These are phyloP conservation scores for Tenebrosternarchus preto DNA, from an alignment of 2,113 vertebrate genomes.

Conservation along the genomic window DNA sequence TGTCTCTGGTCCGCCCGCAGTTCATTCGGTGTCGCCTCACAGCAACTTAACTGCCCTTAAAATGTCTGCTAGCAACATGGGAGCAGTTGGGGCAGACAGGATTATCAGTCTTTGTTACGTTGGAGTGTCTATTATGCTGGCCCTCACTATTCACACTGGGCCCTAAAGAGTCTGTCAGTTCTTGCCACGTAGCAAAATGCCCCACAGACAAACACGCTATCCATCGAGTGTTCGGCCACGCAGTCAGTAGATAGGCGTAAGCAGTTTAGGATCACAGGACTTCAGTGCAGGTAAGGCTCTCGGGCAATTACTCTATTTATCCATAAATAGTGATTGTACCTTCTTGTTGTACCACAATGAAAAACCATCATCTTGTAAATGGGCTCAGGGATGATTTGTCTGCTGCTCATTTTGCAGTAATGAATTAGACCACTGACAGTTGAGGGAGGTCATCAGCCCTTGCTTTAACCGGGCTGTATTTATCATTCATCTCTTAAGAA, in stretches of 20 bases:
- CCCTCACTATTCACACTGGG: conserved; percentile 77
- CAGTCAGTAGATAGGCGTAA: conserved; percentile 69
- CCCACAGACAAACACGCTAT: conserved; percentile 74
- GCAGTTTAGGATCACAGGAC: conserved; percentile 62
- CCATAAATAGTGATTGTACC: conserved; percentile 61
- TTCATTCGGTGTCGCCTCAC: conserved; percentile 76
- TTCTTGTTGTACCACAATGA: conserved; percentile 42
- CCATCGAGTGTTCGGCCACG: conserved; percentile 68
- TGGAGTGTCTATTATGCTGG: conserved; percentile 81
- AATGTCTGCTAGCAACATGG: conserved; percentile 77
- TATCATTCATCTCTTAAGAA: conserved; percentile 17
- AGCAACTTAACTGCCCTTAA: conserved; percentile 82
- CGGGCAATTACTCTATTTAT: conserved; percentile 68
- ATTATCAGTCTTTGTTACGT: conserved; percentile 81
- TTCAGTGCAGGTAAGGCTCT: conserved; percentile 73
- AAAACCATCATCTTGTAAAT: not conserved
- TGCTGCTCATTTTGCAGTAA: conserved; percentile 27
- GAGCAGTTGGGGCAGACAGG: conserved; percentile 76
- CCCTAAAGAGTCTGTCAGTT: conserved; percentile 75
- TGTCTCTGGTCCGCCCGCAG: conserved; percentile 73
- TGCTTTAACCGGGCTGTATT: conserved; percentile 4
- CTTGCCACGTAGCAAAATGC: conserved; percentile 74
- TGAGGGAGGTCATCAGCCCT: conserved; percentile 9
- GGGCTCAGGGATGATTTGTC: conserved; percentile 3
- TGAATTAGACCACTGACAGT: conserved; percentile 15